These are phyloP conservation scores for Chrysemys picta DNA, from an alignment of 2,113 vertebrate genomes.

Conservation along the genomic window DNA sequence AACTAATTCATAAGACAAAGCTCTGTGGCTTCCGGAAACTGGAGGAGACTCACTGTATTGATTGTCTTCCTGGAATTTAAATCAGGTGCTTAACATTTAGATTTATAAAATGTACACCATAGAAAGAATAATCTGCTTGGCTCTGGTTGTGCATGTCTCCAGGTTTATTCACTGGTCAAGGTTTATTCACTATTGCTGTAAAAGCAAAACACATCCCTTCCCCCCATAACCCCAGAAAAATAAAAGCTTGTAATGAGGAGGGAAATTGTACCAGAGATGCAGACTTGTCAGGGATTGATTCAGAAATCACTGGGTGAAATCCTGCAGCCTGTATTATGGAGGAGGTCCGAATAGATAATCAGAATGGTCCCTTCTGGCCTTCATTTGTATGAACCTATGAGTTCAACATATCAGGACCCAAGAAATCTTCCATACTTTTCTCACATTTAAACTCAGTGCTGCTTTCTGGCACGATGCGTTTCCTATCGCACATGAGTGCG, in stretches of 20 bases:
- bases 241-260: neutral
- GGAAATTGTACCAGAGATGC: neutral
- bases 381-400: neutral
- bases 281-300: neutral
- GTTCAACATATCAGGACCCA: neutral
- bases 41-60: neutral
- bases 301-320: conserved; percentile 39
- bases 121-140: too few species aligned
- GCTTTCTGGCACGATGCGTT: neutral
- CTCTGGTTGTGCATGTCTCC: too few species aligned
- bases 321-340: neutral
- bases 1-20: conserved; percentile 10
- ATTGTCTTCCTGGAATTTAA: neutral
- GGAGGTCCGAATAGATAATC: neutral
- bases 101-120: too few species aligned
- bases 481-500: neutral
- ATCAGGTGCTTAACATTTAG: too few species aligned
- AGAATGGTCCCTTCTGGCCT: neutral
- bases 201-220: neutral
- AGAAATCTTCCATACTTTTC: neutral
- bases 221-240: neutral
- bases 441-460: neutral
- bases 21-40: neutral
- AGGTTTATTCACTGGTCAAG: too few species aligned
- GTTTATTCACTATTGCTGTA: neutral